Evolutionary conservation across 1,140 invertebrate species (phyloP).

Genomic region (Leptinotarsa lineolata): DNA sequence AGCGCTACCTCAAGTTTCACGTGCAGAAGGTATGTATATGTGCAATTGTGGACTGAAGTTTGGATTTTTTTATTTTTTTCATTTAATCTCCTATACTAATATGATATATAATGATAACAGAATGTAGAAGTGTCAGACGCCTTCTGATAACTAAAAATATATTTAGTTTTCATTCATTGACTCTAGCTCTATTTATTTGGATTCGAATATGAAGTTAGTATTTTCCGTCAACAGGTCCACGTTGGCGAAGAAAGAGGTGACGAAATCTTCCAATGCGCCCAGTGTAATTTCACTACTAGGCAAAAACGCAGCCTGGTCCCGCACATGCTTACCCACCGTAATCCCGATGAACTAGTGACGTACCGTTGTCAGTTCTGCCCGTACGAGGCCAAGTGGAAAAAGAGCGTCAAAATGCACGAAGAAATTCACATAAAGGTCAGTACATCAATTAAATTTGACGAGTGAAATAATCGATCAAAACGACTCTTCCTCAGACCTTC

Average conservation of each 20-base stretch:
- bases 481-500: conserved; percentile 7
- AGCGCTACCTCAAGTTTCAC: conserved; percentile 13
- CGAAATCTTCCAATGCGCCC: conserved; percentile 7
- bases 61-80: too few relatives aligned
- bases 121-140: too few relatives aligned
- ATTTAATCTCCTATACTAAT: too few relatives aligned
- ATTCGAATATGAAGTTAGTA: too few relatives aligned
- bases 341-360: neutral
- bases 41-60: too few relatives aligned
- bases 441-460: neutral
- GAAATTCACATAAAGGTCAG: conserved; percentile 17
- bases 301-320: conserved; percentile 7
- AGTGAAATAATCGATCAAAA: neutral
- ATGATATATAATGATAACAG: too few relatives aligned
- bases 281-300: conserved; percentile 7
- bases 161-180: too few relatives aligned
- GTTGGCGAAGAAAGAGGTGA: neutral
- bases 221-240: neutral
- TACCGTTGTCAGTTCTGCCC: neutral
- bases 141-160: too few relatives aligned
- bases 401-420: conserved; percentile 7
- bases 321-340: conserved; percentile 5
- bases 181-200: too few relatives aligned
- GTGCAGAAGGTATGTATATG: neutral
- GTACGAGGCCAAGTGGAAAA: conserved; percentile 10